Evolutionary conservation across 92 coral and sea anemone species (phyloP).

Genomic region (Pocillopora meandrina): DNA sequence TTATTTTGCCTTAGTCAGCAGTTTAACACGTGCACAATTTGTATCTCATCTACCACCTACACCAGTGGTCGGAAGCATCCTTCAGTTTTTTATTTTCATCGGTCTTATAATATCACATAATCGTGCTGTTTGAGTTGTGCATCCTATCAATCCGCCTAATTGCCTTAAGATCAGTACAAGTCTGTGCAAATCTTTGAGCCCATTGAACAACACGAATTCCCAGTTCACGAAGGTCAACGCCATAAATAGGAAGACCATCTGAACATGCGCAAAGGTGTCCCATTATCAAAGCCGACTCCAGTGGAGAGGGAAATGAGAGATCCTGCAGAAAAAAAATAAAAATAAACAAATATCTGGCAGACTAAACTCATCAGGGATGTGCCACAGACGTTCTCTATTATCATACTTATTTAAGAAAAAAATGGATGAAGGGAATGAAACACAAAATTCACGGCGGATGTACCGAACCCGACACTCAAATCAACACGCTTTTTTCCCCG

Average conservation of each 20-base stretch:
- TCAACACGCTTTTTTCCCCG: no score
- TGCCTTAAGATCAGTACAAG: conserved; percentile 41
- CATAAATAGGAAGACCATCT: conserved; percentile 35
- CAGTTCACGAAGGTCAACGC: conserved; percentile 41
- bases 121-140: background rate
- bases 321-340: conserved; percentile 54
- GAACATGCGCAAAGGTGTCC: conserved; percentile 65
- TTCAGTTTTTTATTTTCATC: background rate
- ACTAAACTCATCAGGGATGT: no score
- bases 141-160: conserved; percentile 5
- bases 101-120: background rate
- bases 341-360: background rate
- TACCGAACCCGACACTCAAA: no score
- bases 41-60: background rate
- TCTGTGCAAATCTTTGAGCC: conserved; percentile 72
- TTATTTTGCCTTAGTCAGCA: background rate
- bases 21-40: background rate
- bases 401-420: no score
- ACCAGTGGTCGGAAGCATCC: background rate
- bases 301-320: conserved; percentile 85
- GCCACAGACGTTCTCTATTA: no score
- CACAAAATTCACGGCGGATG: no score
- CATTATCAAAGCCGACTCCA: conserved; percentile 74
- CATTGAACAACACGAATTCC: conserved; percentile 58
- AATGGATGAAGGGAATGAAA: no score